Evolutionary conservation across 1,140 invertebrate species (phyloP).

Genomic region (Mya arenaria): DNA sequence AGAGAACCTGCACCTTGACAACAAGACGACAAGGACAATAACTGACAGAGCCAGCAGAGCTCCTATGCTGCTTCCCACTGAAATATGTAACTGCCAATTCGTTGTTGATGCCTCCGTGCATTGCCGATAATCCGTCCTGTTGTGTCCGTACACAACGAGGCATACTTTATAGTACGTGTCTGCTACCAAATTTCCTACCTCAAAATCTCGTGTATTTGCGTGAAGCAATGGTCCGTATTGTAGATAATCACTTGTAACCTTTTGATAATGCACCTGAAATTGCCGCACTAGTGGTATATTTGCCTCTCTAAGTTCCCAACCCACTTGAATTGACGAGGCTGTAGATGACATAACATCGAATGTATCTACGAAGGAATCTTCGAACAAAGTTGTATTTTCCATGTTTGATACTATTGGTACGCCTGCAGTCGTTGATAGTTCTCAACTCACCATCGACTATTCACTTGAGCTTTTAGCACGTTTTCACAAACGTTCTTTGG

Average conservation of each 20-base stretch:
- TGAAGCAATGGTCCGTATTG: constrained; percentile 70
- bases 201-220: constrained; percentile 57
- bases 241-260: constrained; percentile 69
- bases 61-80: constrained; percentile 77
- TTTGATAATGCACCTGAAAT: constrained; percentile 72
- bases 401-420: too few species aligned
- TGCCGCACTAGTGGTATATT: constrained; percentile 54
- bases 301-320: constrained; percentile 56
- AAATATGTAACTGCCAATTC: constrained; percentile 78
- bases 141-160: constrained; percentile 72
- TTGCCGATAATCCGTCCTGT: constrained; percentile 62
- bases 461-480: too few species aligned
- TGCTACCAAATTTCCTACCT: constrained; percentile 72
- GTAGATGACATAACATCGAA: constrained; percentile 65
- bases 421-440: too few species aligned
- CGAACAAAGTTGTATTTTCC: constrained; percentile 36
- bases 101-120: constrained; percentile 75
- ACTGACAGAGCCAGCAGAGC: constrained; percentile 76
- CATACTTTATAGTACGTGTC: constrained; percentile 78
- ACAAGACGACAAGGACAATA: constrained; percentile 75
- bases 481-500: too few species aligned
- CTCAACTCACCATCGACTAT: too few species aligned
- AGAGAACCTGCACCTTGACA: constrained; percentile 69
- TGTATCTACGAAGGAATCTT: constrained; percentile 45
- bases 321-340: constrained; percentile 68